Conservation (phyloP, 1,140 invertebrate genomes). For the Hestina assimilis region DNA sequence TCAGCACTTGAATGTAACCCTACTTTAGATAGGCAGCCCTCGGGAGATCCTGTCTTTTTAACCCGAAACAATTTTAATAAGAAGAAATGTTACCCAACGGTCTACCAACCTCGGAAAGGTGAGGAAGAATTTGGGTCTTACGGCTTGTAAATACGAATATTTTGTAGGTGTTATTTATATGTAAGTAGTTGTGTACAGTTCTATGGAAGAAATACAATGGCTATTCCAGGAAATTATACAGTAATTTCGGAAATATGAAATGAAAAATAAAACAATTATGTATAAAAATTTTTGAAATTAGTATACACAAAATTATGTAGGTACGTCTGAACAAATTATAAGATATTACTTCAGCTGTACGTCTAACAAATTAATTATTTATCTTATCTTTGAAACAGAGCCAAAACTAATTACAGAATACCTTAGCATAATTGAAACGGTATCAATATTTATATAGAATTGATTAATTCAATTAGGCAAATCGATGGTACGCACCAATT, state of each 20-base stretch:
- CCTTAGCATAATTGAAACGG: not conserved
- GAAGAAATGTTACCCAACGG: constrained; percentile 19
- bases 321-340: too few relatives aligned
- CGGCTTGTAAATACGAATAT: not conserved
- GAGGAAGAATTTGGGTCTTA: constrained; percentile 10
- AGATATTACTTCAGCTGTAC: too few relatives aligned
- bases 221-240: too few relatives aligned
- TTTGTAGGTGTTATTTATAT: not conserved
- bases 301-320: too few relatives aligned
- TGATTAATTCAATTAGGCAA: constrained; percentile 9
- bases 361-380: not conserved
- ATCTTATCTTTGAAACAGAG: not conserved
- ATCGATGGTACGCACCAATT: not conserved
- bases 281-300: too few relatives aligned
- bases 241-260: too few relatives aligned
- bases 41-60: constrained; percentile 27
- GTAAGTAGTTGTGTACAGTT: too few relatives aligned
- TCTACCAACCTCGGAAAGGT: constrained; percentile 14
- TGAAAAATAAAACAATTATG: too few relatives aligned
- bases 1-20: constrained; percentile 10
- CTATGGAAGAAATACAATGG: too few relatives aligned
- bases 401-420: not conserved
- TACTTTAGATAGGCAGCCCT: constrained; percentile 9
- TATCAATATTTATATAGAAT: constrained; percentile 4
- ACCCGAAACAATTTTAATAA: constrained; percentile 28